phyloP scores from a whole-genome alignment of 2,888 invertebrate species.

The Heliconius cydno region DNA sequence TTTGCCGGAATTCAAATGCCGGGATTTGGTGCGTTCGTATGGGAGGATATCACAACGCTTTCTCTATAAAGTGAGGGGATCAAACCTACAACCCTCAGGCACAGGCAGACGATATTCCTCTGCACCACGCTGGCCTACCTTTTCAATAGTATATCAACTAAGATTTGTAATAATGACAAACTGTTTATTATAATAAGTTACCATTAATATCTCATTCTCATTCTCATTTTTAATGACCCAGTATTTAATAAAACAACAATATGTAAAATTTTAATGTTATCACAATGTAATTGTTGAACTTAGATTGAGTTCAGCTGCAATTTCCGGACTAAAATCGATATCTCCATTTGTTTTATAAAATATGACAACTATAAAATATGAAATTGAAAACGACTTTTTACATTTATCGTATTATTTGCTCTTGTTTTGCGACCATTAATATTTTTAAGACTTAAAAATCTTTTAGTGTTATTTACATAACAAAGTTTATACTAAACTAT shows the following conservation, averaged over 20 bases:
- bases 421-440: not conserved
- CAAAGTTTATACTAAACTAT: not conserved
- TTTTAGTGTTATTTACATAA: not conserved
- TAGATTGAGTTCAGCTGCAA: constrained; percentile 22
- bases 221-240: not conserved
- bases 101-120: no score
- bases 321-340: constrained; percentile 16
- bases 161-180: no score
- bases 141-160: no score
- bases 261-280: not conserved
- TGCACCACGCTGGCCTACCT: no score
- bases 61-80: no score
- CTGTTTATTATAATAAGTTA: no score
- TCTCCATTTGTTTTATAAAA: constrained; percentile 10
- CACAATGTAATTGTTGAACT: constrained; percentile 16
- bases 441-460: not conserved
- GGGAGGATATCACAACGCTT: no score
- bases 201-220: no score
- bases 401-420: not conserved
- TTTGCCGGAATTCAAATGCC: no score
- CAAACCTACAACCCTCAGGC: no score
- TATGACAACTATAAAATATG: not conserved
- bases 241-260: not conserved
- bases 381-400: not conserved
- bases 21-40: no score